Evolutionary conservation across 1,140 invertebrate genomes (phyloP).

Genomic region (Drosophila leontia): DNA sequence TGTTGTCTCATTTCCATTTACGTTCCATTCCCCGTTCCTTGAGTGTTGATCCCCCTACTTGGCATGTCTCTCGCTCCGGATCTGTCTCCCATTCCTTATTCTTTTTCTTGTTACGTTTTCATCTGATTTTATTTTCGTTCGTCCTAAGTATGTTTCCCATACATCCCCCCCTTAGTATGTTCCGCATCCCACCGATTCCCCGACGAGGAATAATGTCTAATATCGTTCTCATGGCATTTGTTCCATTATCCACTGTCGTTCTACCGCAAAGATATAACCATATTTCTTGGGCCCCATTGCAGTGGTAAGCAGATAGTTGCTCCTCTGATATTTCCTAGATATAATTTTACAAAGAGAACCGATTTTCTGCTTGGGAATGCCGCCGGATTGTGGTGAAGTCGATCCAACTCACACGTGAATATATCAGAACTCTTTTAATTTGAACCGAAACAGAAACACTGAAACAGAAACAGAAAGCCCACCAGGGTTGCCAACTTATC

Average conservation of each 20-base stretch:
- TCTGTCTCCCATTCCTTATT: conserved; percentile 4
- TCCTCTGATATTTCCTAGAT: conserved; percentile 7
- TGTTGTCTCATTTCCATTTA: conserved; percentile 26
- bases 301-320: conserved; percentile 17
- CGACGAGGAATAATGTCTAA: conserved; percentile 7
- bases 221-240: conserved; percentile 30
- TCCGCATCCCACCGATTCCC: conserved; percentile 18
- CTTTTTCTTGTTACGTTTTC: conserved; percentile 32
- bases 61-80: conserved; percentile 27
- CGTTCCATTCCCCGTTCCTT: conserved; percentile 9
- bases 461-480: conserved; percentile 21
- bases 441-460: conserved; percentile 33
- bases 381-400: conserved; percentile 43
- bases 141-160: conserved; percentile 26
- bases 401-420: conserved; percentile 27
- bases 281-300: conserved; percentile 47
- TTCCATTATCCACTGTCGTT: conserved; percentile 25
- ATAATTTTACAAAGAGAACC: neutral
- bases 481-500: conserved; percentile 5
- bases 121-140: conserved; percentile 36
- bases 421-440: conserved; percentile 35
- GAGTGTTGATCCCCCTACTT: conserved; percentile 4
- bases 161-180: conserved; percentile 14
- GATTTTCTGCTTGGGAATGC: conserved; percentile 77
- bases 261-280: conserved; percentile 58